Evolutionary conservation across 1,140 invertebrate species (phyloP), one percentile per base, ranked within the genome.

Genomic region (Lepidurus apus): DNA sequence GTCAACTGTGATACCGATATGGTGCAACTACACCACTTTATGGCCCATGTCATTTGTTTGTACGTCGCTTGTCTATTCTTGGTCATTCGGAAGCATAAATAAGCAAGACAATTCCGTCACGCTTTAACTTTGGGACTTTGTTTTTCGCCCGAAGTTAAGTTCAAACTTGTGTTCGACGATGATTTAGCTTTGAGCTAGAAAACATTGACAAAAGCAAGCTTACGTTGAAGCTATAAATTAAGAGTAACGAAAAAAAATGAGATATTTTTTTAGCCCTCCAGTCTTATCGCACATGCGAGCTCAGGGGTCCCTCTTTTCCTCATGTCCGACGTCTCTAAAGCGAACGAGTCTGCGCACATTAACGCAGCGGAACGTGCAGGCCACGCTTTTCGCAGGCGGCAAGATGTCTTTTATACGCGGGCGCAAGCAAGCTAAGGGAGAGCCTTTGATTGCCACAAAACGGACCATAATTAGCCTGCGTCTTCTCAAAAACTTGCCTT

Each of bases 361-460:
- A 65, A 21, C 53, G 13, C 53, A 65, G 53, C 53, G 53, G 53
- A 65, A 65, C 53, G 53, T 13, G 53, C 13, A 65, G 8, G 53
- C 53, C 53, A 65, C 53, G 53, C 53, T 65, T 65, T 34, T 21
- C 6, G 53, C 21, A 65, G 53, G 53, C 53, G 53, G 53, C 53
- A 17, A 65, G 13, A 65, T n/a, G 13, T 65, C 8, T 65, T 65
- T 65, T 21, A 65, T n/a, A 65, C 53, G 53, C 53, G 21, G 53
- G 53, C 53, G 53, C 53, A 65, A 65, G 13, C 9, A 9, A 65
- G 9, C 53, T 6, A 65, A 34, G 21, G 53, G 53, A 9, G 8
- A 65, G 53, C 13, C 53, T 34, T 34, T 65, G 53, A 65, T 65
- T 65, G 53, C 53, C 53, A 65, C 53, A 65, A 65, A 65, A 65